Base-by-base conservation (phyloP, 2,797 vertebrate species). In the Aphelocoma californica region DNA sequence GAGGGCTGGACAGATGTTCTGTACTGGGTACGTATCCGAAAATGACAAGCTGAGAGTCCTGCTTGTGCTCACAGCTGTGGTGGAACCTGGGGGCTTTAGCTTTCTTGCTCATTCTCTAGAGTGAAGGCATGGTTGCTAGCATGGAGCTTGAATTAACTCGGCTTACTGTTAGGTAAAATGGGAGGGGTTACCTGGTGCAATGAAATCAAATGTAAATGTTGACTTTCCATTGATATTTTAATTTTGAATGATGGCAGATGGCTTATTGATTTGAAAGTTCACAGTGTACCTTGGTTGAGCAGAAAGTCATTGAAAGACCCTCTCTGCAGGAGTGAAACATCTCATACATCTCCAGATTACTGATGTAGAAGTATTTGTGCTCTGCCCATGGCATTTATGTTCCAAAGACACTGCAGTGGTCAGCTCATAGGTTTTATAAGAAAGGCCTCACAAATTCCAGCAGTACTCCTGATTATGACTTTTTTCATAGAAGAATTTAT, bases 1-100 rank as follows among this genome's bases (percentile, higher is more conserved):
- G 99, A 99, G 95, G 99, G 99, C 94, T 99, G 99, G 99, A 99
- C 99, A 0, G 99, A 99, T 6, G 99, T 99, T 32, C 98, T 99
- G 3, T 99, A 99, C 98, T 99, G 99, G 99, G 99, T 99, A 97
- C n/a, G 98, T 97, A 95, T 89, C 93, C 26, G 18, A 93, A 85
- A 86, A 79, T 26, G 67, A 20, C 24, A 1, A 12, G 44, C 36
- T 47, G 21, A 1, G 42, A 20, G 38, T 73, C 32, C 34, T 38
- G 73, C 81, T 61, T 3, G 1, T 45, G 60, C 87, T 66, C 81
- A 8, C 1, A 1, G 75, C 86, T 64, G 0, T 10, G 17, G 32
- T 31, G 38, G 21, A 65, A 64, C 25, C 9, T 23, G 19, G 25
- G 48, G 64, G 66, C 73, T 82, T 81, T 45, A 7, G 38, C 54